phyloP scores from a whole-genome alignment of 2,113 vertebrate species.

The Sebastes schlegelii region DNA sequence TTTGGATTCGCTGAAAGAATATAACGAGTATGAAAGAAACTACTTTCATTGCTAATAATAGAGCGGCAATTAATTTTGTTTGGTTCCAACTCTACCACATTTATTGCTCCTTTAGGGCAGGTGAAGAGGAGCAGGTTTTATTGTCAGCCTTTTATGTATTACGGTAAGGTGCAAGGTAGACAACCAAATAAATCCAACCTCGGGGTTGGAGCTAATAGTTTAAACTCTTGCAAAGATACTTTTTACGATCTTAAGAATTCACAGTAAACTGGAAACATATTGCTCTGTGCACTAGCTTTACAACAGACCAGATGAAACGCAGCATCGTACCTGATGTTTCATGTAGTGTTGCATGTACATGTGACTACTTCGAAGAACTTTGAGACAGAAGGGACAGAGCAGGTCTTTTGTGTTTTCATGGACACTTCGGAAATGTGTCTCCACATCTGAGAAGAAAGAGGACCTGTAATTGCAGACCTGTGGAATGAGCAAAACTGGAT shows the following conservation, averaged over 20 bases:
- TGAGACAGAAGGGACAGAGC: constrained; percentile 97
- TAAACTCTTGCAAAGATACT: constrained; percentile 45
- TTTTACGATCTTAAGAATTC: constrained; percentile 13
- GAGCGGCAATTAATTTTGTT: constrained; percentile 33
- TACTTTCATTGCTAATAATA: constrained; percentile 45
- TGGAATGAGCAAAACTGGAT: constrained; percentile 42
- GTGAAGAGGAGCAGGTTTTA: constrained; percentile 46
- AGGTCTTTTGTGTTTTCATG: constrained; percentile 98
- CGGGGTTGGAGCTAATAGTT: constrained; percentile 54
- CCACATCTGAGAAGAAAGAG: constrained; percentile 95
- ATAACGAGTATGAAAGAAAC: neutral
- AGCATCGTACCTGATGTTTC: constrained; percentile 93
- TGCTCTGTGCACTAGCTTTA: neutral
- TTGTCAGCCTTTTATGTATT: constrained; percentile 73
- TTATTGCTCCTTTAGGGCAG: constrained; percentile 52
- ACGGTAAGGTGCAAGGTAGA: constrained; percentile 59
- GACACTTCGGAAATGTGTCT: constrained; percentile 93
- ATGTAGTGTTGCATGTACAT: constrained; percentile 98
- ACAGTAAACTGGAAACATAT: neutral
- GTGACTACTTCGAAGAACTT: constrained; percentile 93
- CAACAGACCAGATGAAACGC: neutral
- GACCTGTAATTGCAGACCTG: constrained; percentile 97
- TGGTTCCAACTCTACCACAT: constrained; percentile 45
- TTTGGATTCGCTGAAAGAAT: constrained; percentile 34
- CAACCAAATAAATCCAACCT: constrained; percentile 74